Percentiles rank a stretch among this genome's conserved stretches.
Conservation (phyloP, 2,797 vertebrate genomes). For the Hypotaenidia philippensis region DNA sequence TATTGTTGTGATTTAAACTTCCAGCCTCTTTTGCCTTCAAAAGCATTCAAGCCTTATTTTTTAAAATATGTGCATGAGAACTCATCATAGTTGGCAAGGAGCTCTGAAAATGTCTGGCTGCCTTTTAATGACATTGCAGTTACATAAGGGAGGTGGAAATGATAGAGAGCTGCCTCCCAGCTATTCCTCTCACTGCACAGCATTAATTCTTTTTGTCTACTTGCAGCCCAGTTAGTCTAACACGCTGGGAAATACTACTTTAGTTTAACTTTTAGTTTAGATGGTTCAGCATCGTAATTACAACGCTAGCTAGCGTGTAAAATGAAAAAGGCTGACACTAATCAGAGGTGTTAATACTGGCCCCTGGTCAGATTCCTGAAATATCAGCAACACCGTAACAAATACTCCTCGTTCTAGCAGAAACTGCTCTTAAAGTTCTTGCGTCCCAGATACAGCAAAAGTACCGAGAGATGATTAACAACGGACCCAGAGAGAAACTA, state of each 20-base stretch:
- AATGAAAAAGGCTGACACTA: background rate
- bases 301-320: background rate
- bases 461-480: constrained; percentile 89
- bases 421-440: constrained; percentile 55
- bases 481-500: constrained; percentile 70
- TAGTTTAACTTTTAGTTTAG: background rate
- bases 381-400: constrained; percentile 66
- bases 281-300: background rate
- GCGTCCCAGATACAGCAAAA: constrained; percentile 82
- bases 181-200: background rate
- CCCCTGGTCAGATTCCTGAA: constrained; percentile 72
- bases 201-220: background rate
- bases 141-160: constrained; percentile 74
- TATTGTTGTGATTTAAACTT: background rate
- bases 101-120: constrained; percentile 36
- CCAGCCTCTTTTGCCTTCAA: background rate
- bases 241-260: constrained; percentile 2
- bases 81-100: background rate
- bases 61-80: background rate
- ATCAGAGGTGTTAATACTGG: constrained; percentile 80
- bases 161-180: constrained; percentile 30
- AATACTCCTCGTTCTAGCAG: constrained; percentile 67
- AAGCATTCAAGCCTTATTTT: background rate
- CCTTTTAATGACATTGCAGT: constrained; percentile 52
- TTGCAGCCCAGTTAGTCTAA: constrained; percentile 16